Evolutionary conservation across 2,113 vertebrate genomes (phyloP).

Genomic region (Brienomyrus brachyistius): DNA sequence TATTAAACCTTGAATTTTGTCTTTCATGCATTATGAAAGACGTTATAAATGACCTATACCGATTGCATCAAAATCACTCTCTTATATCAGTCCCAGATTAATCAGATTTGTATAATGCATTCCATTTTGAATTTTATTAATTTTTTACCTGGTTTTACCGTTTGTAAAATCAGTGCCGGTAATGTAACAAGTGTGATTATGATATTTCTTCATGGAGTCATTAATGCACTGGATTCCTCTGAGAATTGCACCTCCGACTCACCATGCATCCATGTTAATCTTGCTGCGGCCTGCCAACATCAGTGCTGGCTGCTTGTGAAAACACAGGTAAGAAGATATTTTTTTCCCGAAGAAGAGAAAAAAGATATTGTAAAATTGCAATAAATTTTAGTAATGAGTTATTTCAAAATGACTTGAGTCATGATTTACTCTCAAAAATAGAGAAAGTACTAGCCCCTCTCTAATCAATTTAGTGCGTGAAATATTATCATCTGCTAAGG

Average conservation of each 20-base stretch:
- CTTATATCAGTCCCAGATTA: background rate
- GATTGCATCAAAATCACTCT: background rate
- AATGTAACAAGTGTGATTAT: background rate
- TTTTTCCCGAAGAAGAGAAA: background rate
- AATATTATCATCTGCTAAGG: conserved; percentile 14
- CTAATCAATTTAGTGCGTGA: background rate
- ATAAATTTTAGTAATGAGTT: background rate
- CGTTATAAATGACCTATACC: background rate
- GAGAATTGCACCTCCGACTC: background rate
- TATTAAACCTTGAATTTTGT: background rate
- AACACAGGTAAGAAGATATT: background rate
- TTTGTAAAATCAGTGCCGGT: background rate
- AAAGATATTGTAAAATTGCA: background rate
- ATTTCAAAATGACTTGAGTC: background rate
- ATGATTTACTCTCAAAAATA: background rate
- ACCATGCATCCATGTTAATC: background rate
- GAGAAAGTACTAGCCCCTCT: background rate
- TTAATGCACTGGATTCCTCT: background rate
- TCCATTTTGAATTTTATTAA: background rate
- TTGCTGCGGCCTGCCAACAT: background rate
- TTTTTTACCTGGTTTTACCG: background rate
- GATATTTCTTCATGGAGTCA: background rate
- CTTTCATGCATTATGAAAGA: background rate
- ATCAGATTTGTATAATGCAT: background rate
- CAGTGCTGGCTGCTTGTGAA: background rate